Evolutionary conservation across 2,888 invertebrate genomes (phyloP), one percentile per base, ranked within the genome.

Genomic region (Chrysomela aeneicollis): DNA sequence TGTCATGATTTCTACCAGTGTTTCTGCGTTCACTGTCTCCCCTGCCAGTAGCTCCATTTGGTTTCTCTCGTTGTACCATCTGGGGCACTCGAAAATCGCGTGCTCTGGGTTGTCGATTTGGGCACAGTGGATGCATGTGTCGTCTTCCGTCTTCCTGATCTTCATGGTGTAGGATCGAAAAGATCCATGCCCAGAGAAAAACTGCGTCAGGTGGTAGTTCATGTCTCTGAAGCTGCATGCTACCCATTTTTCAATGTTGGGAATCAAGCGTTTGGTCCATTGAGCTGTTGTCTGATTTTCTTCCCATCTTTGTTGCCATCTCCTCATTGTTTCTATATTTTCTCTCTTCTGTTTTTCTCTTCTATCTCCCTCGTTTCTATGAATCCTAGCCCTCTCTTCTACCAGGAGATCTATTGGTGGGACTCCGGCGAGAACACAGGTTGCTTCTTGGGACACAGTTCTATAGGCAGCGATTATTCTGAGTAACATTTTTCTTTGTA

Each of bases 401-500:
- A 30, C 32, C 0, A 54, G 21, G 0, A 68, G 50, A 5, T 66
- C 51, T 1, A 70, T 59, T 15, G 70, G 68, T 2, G 54, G 17
- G 9, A 37, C 15, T 0, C 64, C 63, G 1, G 61, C 50, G 1
- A 69, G 18, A 5, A 64, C 64, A 18, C 46, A 59, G n/a, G 55
- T 12, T 19, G 67, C 55, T n/a, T 61, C 59, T 2, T 32, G 19
- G 6, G 68, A 63, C 17, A 66, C 68, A 1, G 67, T 68, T 52
- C 66, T 53, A 35, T 71, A 71, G 32, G 59, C 66, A 15, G 59
- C 49, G 10, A 47, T 55, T 0, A 60, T 46, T 18, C 66, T 22
- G 1, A 69, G 42, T 4, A 63, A 46, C 50, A 64, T 49, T 22
- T 19, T 64, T 12, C 69, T 50, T 30, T 65, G 62, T 1, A 22